Evolutionary conservation across 2,888 invertebrate species (phyloP).

Genomic region (Oxytorus armatus): DNA sequence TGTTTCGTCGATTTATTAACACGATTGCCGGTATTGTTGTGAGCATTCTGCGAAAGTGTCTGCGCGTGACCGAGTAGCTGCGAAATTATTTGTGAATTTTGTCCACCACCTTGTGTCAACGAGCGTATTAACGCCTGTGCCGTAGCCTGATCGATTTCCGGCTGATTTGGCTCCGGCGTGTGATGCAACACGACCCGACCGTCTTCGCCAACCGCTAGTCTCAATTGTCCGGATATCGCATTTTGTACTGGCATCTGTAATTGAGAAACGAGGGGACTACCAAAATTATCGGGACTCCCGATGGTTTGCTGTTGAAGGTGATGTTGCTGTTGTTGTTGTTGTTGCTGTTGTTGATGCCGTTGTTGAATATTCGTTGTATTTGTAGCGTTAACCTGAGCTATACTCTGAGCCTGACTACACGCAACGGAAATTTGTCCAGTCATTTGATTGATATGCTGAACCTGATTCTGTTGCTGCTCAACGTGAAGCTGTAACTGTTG

Average conservation of each 20-base stretch:
- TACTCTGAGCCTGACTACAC: slow-evolving; percentile 70
- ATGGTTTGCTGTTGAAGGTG: slow-evolving; percentile 67
- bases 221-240: slow-evolving; percentile 86
- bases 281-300: slow-evolving; percentile 70
- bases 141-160: slow-evolving; percentile 82
- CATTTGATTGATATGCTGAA: slow-evolving; percentile 70
- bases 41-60: slow-evolving; percentile 72
- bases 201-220: slow-evolving; percentile 89
- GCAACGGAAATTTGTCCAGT: slow-evolving; percentile 71
- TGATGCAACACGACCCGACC: slow-evolving; percentile 89
- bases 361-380: slow-evolving; percentile 77
- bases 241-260: slow-evolving; percentile 85
- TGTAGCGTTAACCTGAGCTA: slow-evolving; percentile 78
- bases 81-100: slow-evolving; percentile 82
- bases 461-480: slow-evolving; percentile 69
- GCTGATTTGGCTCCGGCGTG: slow-evolving; percentile 85
- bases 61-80: slow-evolving; percentile 81
- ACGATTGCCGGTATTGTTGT: slow-evolving; percentile 59
- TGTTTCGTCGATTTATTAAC: slow-evolving; percentile 49
- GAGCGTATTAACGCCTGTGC: slow-evolving; percentile 82
- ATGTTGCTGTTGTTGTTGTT: slow-evolving; percentile 67
- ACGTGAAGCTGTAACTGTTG: slow-evolving; percentile 64
- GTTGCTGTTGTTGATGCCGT: slow-evolving; percentile 64
- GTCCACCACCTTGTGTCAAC: slow-evolving; percentile 80
- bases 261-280: slow-evolving; percentile 85